Evolutionary conservation across 2,797 vertebrate genomes (phyloP).

Genomic region (Bucorvus abyssinicus): DNA sequence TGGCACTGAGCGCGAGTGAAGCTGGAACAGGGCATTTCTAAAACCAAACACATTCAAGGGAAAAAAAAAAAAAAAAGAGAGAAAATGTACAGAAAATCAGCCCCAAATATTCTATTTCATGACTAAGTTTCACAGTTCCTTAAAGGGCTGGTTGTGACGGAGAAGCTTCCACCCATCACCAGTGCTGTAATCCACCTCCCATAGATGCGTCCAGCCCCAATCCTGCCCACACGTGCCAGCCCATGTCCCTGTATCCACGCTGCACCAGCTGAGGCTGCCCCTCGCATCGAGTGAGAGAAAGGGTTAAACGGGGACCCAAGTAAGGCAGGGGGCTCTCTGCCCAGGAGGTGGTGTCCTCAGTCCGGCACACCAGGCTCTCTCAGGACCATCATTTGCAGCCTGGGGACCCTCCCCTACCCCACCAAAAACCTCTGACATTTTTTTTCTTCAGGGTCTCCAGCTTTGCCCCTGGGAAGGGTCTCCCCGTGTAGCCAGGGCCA

Average conservation of each 20-base stretch:
- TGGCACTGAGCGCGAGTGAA: neutral
- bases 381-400: neutral
- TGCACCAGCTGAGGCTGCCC: accelerated
- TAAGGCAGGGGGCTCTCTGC: too few species aligned
- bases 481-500: accelerated
- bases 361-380: neutral
- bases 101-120: neutral
- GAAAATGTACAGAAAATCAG: neutral
- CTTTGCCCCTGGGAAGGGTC: neutral
- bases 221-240: accelerated
- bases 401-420: neutral
- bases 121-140: neutral
- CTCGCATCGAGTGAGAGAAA: accelerated
- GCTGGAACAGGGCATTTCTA: neutral
- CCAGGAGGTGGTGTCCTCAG: accelerated
- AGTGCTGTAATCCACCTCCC: accelerated
- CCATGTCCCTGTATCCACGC: accelerated
- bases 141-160: neutral
- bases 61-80: accelerated
- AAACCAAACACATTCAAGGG: neutral
- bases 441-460: neutral
- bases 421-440: neutral
- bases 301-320: neutral
- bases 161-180: neutral
- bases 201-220: neutral